Base-by-base conservation (phyloP, 2,113 vertebrate species). In the Ciconia maguari region DNA sequence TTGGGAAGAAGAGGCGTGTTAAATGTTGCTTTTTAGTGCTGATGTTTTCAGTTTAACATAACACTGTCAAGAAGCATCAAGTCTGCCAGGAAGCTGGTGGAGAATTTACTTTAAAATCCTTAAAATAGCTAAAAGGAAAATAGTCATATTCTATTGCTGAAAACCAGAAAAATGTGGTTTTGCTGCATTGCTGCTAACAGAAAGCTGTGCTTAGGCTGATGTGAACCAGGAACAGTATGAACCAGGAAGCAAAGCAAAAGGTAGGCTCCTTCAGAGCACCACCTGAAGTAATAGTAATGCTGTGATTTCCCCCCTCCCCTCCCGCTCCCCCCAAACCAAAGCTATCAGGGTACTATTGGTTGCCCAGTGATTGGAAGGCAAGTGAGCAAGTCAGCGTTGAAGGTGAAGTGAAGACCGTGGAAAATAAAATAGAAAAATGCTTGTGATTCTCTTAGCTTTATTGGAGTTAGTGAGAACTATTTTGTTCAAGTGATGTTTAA, bases 11-110 rank as follows among this genome's bases (percentile, higher is more conserved):
- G 54, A 65, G 21, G 29, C 6, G 1, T 82, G 30, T 60, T 83
- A 62, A 91, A 76, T 83, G 66, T 83, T 91, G 46, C 34, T 79
- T 92, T 91, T 93, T 76, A 89, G n/a, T 91, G 54, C 54, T 79
- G 57, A 55, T 87, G 51, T 71, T 96, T 94, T 87, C 54, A 89
- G 34, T 71, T 87, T 57, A 85, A 71, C 10, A 1, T 41, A 87
- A 61, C 38, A 20, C 74, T 89, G 52, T 93, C 83, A 74, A 48
- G 81, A 89, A 94, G 49, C 87, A 69, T 89, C 60, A 84, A 60
- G n/a, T 52, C 82, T 92, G 26, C 32, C 36, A 52, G 83, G 71
- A 84, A 64, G 38, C 3, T 68, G 68, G 21, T 68, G 49, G 36
- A 65, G 46, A 93, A 91, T 94, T 94, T 51, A 69, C 57, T 87